Evolutionary conservation across 2,888 invertebrate species (phyloP), one percentile per base, ranked within the genome.

Genomic region (Leucophenga montana): DNA sequence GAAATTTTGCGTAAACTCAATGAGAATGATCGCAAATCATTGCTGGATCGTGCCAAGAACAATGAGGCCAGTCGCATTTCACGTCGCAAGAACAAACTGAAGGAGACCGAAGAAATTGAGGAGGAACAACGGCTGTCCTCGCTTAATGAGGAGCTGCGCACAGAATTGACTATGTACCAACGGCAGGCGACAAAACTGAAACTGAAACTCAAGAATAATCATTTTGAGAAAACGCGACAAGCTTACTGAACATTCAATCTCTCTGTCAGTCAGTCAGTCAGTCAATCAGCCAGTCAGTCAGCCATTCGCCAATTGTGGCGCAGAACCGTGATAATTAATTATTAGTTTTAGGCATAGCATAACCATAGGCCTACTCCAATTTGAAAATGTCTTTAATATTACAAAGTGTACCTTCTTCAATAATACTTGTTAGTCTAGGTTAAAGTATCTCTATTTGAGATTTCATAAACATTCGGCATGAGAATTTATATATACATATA

Each of bases 41-140:
- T 82, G 39, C 76, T 78, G 64, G 87, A 87, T 74, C 82, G 88
- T 13, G 75, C 85, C n/a, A 87, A 86, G 72, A 87, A 87, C 70
- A 87, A 87, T 66, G 87, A 87, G 70, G 87, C 87, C 18, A 87
- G 87, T 50, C 86, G 88, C 16, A 71, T 85, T 3, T 87, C 87
- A 0, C 86, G 87, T 27, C 71, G 77, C 48, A 87, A 88, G 80
- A 86, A 87, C 67, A 87, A 85, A 66, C 69, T 77, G 39, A 86
- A 86, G 66, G 87, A 86, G 67, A 79, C 77, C 44, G 77, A 71
- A 3, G 79, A 87, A 65, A 76, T 77, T 50, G 33, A 11, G 6
- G 76, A 75, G 27, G 85, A 86, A 68, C 67, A 82, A 0, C 14
- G 3, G 4, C 74, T 81, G 64, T 54, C 70, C 27, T 44, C 22